Evolutionary conservation across 2,113 vertebrate genomes (phyloP), one percentile per base, ranked within the genome.

Genomic region (Nesoenas mayeri): DNA sequence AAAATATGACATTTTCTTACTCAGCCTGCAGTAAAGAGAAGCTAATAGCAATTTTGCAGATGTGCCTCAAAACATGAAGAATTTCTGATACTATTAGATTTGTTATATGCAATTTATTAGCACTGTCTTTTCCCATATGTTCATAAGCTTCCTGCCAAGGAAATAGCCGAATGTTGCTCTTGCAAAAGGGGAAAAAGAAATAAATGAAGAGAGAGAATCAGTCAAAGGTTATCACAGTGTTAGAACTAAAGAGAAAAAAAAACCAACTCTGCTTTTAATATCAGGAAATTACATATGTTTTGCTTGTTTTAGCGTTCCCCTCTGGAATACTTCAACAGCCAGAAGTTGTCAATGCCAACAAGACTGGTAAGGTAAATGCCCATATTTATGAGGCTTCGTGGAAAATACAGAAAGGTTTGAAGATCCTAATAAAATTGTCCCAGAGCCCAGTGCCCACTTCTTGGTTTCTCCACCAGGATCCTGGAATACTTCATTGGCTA

Each of bases 1-100:
- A 89, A 96, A 78, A 78, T 61, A 58, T 89, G 78, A 64, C 10
- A 84, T 89, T 93, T 91, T 78, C 44, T 81, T 51, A 44, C 54
- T 80, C 17, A 6, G 12, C 40, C 88, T 85, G 51, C 29, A 69
- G 58, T 77, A 91, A 93, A 89, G 54, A 95, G 61, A 47, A 67
- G 9, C 26, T 79, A 81, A 74, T 12, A 73, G 50, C 5, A 80
- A 57, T 85, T 93, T 85, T 89, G 17, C 11, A 75, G 69, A 77
- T 56, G 34, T 14, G 2, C 24, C 34, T 65, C 26, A 44, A 72
- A 72, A 54, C 14, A 40, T 7, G 8, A 79, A 77, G 19, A 42
- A 24, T 83, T 87, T 92, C 91, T 42, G 48, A 40, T 69, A 31
- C 15, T 42, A 14, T 60, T 84, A 26, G 20, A 26, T 79, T 81